Conservation (phyloP, 2,113 vertebrate genomes). For the Capreolus pygargus region DNA sequence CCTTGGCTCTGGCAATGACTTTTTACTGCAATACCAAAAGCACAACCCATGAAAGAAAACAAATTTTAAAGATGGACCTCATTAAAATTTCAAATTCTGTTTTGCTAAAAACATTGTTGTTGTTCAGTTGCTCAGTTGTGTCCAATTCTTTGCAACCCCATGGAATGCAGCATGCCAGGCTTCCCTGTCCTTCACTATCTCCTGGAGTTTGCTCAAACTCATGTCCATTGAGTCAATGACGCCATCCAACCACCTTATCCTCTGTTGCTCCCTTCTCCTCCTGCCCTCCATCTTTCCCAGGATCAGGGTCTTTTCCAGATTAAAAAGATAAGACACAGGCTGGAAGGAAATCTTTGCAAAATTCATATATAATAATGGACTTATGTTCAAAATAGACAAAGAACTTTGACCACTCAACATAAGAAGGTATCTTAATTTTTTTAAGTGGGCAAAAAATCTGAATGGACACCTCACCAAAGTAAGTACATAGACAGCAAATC, state of each 20-base stretch:
- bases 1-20: neutral
- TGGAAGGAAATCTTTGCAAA: neutral
- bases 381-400: neutral
- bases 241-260: neutral
- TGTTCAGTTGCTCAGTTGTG: neutral
- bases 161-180: neutral
- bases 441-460: neutral
- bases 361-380: neutral
- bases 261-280: neutral
- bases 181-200: neutral
- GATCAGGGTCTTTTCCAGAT: neutral
- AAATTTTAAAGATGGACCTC: neutral
- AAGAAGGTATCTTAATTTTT: neutral
- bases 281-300: neutral
- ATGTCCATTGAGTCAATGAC: neutral
- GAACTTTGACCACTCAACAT: neutral
- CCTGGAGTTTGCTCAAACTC: neutral
- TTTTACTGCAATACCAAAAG: neutral
- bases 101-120: neutral
- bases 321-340: neutral
- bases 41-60: neutral
- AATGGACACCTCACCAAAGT: neutral
- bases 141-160: neutral
- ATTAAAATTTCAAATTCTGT: neutral
- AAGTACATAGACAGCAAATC: neutral